Conservation (phyloP, 2,888 invertebrate genomes). For the Nymphalis urticae region DNA sequence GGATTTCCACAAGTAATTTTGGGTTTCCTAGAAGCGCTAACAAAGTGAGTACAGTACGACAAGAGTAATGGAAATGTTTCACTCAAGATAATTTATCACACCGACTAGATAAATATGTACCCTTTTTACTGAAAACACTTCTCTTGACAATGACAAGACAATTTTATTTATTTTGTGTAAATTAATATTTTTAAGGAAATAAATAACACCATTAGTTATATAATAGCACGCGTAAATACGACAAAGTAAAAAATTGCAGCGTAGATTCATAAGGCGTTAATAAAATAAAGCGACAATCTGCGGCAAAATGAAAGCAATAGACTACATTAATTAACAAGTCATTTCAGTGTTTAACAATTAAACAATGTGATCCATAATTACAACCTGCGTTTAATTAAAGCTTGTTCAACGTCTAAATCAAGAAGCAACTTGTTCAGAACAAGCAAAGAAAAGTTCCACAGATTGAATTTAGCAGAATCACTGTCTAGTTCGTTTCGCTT, state of each 20-base stretch:
- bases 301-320: slow-evolving; percentile 13
- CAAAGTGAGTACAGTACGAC: slow-evolving; percentile 30
- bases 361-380: slow-evolving; percentile 30
- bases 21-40: slow-evolving; percentile 35
- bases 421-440: slow-evolving; percentile 53
- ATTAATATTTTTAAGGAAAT: background rate
- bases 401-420: slow-evolving; percentile 41
- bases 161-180: background rate
- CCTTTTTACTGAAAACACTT: background rate
- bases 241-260: slow-evolving; percentile 3
- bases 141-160: background rate
- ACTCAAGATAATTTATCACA: slow-evolving; percentile 15
- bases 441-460: slow-evolving; percentile 53
- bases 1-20: slow-evolving; percentile 56
- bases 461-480: slow-evolving; percentile 70
- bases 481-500: slow-evolving; percentile 58
- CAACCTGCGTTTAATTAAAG: slow-evolving; percentile 37
- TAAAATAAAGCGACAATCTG: slow-evolving; percentile 2
- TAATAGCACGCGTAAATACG: background rate
- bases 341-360: slow-evolving; percentile 17
- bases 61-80: slow-evolving; percentile 26
- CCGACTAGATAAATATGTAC: slow-evolving; percentile 7
- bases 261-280: slow-evolving; percentile 19
- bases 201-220: background rate
- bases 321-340: slow-evolving; percentile 13